Conservation (phyloP, 2,888 invertebrate genomes). For the Drosophila recens region DNA sequence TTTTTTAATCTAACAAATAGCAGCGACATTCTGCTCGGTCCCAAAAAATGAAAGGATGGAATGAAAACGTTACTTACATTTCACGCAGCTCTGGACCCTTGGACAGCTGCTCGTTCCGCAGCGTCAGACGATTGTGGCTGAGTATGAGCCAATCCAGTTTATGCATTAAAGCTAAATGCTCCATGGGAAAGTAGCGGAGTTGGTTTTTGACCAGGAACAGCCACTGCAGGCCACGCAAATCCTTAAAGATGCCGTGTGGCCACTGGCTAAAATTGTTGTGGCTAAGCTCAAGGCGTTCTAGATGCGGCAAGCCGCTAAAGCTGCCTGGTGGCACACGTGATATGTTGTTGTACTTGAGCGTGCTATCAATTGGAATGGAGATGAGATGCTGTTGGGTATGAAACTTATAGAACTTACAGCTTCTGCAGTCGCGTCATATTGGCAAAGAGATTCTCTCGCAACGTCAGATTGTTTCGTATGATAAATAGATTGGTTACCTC, state of each 20-base stretch:
- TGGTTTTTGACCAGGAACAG: constrained; percentile 86
- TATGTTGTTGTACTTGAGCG: constrained; percentile 84
- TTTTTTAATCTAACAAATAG: constrained; percentile 72
- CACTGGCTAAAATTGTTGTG: constrained; percentile 83
- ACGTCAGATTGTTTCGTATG: constrained; percentile 80
- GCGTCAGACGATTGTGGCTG: constrained; percentile 86
- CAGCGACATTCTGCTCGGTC: constrained; percentile 36
- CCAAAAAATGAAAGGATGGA: neutral
- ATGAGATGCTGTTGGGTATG: neutral
- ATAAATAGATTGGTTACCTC: constrained; percentile 83
- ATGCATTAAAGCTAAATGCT: constrained; percentile 84
- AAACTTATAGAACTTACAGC: constrained; percentile 70
- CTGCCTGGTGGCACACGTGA: constrained; percentile 80
- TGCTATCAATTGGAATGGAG: constrained; percentile 55
- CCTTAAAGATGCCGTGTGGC: constrained; percentile 84
- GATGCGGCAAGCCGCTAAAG: constrained; percentile 73
- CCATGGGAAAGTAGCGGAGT: constrained; percentile 85
- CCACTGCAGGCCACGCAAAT: constrained; percentile 85
- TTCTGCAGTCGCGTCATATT: constrained; percentile 70
- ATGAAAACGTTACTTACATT: constrained; percentile 84
- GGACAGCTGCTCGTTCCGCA: constrained; percentile 85
- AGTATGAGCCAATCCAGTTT: constrained; percentile 86
- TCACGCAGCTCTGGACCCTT: constrained; percentile 85
- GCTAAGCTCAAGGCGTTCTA: constrained; percentile 82
- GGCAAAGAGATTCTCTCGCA: constrained; percentile 74